phyloP scores from a whole-genome alignment of 2,888 invertebrate species.

The Caradrina kadenii region DNA sequence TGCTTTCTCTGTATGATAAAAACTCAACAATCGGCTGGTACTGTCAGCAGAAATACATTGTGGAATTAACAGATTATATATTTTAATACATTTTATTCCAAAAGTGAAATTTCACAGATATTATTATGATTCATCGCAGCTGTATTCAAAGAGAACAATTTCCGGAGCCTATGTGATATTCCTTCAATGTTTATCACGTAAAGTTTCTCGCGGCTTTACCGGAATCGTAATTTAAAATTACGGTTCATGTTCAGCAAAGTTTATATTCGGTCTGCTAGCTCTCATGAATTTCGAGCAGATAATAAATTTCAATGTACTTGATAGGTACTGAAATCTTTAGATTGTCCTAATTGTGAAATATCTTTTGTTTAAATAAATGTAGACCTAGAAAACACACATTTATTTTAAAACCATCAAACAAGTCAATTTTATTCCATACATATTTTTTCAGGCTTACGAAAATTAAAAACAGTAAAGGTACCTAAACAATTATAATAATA shows the following conservation, averaged over 20 bases:
- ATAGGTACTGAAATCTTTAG: conserved; percentile 9
- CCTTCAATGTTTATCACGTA: conserved; percentile 36
- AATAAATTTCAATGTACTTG: conserved; percentile 24
- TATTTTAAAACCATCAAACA: background rate
- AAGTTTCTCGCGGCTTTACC: conserved; percentile 32
- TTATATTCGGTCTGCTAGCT: conserved; percentile 32
- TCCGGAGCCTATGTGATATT: conserved; percentile 26
- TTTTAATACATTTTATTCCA: background rate
- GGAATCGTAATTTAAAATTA: conserved; percentile 56
- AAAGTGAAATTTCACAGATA: background rate
- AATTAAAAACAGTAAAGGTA: no score
- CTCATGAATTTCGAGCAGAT: conserved; percentile 26
- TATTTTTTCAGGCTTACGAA: no score
- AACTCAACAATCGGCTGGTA: no score
- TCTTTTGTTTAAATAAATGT: background rate
- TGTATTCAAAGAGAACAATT: conserved; percentile 23
- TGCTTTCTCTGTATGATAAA: no score
- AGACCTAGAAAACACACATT: background rate
- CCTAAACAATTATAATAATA: background rate
- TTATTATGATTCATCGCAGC: conserved; percentile 2
- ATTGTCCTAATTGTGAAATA: conserved; percentile 1
- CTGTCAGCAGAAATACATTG: no score
- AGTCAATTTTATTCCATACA: background rate
- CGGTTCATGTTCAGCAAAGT: conserved; percentile 32
- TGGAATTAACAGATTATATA: background rate